Base-by-base conservation (phyloP, 2,888 invertebrate genomes). In the Fragum sueziense region DNA sequence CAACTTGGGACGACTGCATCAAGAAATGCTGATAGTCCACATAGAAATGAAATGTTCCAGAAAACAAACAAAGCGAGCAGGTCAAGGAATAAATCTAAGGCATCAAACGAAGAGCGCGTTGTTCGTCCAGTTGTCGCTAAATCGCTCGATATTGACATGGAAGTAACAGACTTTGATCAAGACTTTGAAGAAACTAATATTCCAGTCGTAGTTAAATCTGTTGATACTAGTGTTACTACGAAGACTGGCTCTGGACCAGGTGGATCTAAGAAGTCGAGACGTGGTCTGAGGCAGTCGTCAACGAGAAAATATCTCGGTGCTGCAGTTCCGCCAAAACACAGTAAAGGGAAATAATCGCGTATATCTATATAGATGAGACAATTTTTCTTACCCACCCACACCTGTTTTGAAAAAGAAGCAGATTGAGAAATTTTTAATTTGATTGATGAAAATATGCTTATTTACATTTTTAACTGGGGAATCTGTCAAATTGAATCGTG, bases 281-380 rank as follows among this genome's bases (percentile, higher is more conserved):
- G 80, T 6, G 73, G 72, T 9, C 59, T 34, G 0, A 77, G 52
- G 22, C 73, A 70, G 22, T 82, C 70, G 57, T 86, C 86, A 20
- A 82, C 68, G 6, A 79, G 82, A 34, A 83, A 80, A 74, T 86
- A 86, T 65, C 80, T 86, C 14, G 81, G 83, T 25, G 62, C 75
- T 41, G 52, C 81, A 25, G 57, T 72, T 20, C 82, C 80, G 7
- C 62, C 70, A 62, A 47, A 34, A 47, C 51, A 65, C 27, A 25
- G 14, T 34, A 52, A 54, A 52, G 25, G 54, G 3, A 68, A 47
- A 51, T 68, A 41, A 47, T 47, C 4, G 47, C 47, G 47, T 9
- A 47, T 14, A 47, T 9, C 14, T n/a, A n/a, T n/a, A n/a, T n/a
- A n/a, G n/a, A n/a, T n/a, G n/a, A n/a, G n/a, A n/a, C n/a, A n/a